Conservation (phyloP, 2,888 invertebrate species). For the Nomada hirtipes region DNA sequence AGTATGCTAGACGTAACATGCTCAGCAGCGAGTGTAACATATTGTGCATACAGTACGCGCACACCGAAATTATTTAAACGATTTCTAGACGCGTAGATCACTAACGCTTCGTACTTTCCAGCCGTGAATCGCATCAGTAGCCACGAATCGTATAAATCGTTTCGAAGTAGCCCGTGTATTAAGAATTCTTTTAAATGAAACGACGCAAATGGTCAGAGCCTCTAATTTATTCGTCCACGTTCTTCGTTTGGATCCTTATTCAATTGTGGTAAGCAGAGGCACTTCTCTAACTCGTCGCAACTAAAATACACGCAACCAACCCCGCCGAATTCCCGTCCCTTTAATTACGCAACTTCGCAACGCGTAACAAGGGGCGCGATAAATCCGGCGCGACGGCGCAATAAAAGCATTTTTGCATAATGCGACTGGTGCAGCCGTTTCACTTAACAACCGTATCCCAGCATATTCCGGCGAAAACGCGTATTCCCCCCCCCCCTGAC, state of each 20-base stretch:
- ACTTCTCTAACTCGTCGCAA: neutral
- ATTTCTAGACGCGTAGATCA: too few relatives aligned
- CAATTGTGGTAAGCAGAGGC: too few relatives aligned
- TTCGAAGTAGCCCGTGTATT: too few relatives aligned
- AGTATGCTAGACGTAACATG: too few relatives aligned
- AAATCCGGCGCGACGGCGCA: slow-evolving; percentile 34
- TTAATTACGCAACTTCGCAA: slow-evolving; percentile 37
- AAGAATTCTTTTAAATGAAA: too few relatives aligned
- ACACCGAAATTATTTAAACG: too few relatives aligned
- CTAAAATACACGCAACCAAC: neutral
- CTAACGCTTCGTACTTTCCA: too few relatives aligned
- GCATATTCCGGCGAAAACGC: slow-evolving; percentile 46
- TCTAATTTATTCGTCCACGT: neutral
- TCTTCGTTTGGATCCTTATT: neutral
- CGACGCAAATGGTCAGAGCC: too few relatives aligned
- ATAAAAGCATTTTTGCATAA: slow-evolving; percentile 53
- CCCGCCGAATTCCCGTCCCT: neutral
- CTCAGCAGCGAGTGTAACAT: too few relatives aligned
- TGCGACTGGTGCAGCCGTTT: slow-evolving; percentile 32
- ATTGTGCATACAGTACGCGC: too few relatives aligned
- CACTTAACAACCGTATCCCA: slow-evolving; percentile 32
- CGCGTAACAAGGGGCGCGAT: slow-evolving; percentile 33
- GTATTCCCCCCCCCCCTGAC: slow-evolving; percentile 30
- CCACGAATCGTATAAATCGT: too few relatives aligned
- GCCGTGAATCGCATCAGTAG: too few relatives aligned